Evolutionary conservation across 2,797 vertebrate genomes (phyloP).

Genomic region (Sphaeramia orbicularis): DNA sequence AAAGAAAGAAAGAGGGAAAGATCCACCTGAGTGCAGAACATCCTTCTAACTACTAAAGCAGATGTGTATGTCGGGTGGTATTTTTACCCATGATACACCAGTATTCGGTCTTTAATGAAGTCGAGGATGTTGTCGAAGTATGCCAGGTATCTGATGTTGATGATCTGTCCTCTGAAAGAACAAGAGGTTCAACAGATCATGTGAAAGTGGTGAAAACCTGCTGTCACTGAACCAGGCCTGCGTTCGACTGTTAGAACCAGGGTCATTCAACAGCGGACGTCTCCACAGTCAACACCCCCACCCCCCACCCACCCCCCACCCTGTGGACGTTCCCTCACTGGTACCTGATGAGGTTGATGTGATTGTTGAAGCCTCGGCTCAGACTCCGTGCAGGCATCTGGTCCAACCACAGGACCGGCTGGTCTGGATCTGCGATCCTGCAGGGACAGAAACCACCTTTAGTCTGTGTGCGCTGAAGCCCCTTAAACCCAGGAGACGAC

Average conservation of each 20-base stretch:
- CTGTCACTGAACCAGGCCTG: no score
- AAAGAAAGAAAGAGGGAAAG: background rate
- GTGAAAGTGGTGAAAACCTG: background rate
- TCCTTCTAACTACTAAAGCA: background rate
- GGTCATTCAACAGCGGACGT: no score
- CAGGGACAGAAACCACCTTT: conserved; percentile 20
- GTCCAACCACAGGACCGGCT: conserved; percentile 97
- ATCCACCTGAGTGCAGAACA: background rate
- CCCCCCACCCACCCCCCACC: no score
- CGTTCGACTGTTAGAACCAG: no score
- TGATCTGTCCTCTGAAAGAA: conserved; percentile 91
- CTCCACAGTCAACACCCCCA: no score
- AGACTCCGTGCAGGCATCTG: conserved; percentile 97
- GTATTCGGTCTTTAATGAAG: conserved; percentile 98
- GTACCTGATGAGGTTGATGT: conserved; percentile 98
- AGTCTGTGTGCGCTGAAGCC: background rate
- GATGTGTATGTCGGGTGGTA: background rate
- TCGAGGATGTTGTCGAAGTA: conserved; percentile 98
- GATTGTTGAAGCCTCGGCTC: conserved; percentile 97
- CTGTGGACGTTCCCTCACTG: no score
- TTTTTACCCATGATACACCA: conserved; percentile 96
- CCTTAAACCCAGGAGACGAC: no score
- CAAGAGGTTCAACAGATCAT: background rate
- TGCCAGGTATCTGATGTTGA: conserved; percentile 96
- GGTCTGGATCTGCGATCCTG: conserved; percentile 97